Base-by-base conservation (phyloP, 1,140 invertebrate genomes). In the Melanaphis sacchari region DNA sequence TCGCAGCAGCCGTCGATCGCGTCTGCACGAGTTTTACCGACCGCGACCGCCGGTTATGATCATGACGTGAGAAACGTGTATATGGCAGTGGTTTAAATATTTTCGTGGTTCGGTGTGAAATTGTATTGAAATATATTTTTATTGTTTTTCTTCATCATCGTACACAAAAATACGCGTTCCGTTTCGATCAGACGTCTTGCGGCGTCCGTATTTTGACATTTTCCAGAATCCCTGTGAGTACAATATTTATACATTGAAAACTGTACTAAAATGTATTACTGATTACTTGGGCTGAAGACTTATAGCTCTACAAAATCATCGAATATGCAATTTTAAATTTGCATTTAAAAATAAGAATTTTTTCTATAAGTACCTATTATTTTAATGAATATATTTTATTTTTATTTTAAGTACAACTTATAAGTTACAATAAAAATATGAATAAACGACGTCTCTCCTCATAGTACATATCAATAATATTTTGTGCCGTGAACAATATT, bases 21-120 rank as follows among this genome's bases (percentile, higher is more conserved):
- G 59, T 76, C 59, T 76, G 59, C 59, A 76, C 31, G 59, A 76
- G 59, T 76, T n/a, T 76, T n/a, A 66, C 59, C 59, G 59, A 76
- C 31, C 59, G 59, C 31, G 59, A 76, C n/a, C 59, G 59, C 31
- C 59, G 59, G 59, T 5, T n/a, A 66, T 66, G 59, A 66, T 76
- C 59, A 76, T 76, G 59, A 76, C 31, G 59, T 76, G 59, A 76
- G n/a, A 76, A 76, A 76, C 31, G 31, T n/a, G 59, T 52, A 24
- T 18, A 76, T n/a, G 59, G 59, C 31, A 15, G 59, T 76, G 31
- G 31, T 5, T 76, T 66, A n/a, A 3, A 18, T 21, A n/a, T n/a
- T 76, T 76, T 76, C 59, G 59, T 76, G n/a, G 59, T 76, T 76
- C 59, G 59, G 31, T 2, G 59, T 76, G 59, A 18, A 18, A 76